Conservation (phyloP, 2,113 vertebrate genomes). For the Dasyornis broadbenti region DNA sequence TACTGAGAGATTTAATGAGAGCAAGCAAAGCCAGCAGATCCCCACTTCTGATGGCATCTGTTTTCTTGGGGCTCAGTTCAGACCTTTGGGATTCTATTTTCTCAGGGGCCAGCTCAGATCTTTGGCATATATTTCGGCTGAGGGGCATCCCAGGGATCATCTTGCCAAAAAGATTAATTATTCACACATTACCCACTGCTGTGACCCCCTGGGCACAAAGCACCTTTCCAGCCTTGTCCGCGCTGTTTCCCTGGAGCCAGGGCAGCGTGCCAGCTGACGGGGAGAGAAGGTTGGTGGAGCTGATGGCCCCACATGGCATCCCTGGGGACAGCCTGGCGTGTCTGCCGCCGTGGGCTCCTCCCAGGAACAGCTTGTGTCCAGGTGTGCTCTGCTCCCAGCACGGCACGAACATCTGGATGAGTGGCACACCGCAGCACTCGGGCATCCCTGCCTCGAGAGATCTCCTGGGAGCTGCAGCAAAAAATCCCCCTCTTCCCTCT, state of each 20-base stretch:
- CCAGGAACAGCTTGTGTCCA: slow-evolving; percentile 32
- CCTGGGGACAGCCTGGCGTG: neutral
- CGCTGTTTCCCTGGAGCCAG: neutral
- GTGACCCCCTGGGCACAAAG: neutral
- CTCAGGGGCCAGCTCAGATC: neutral
- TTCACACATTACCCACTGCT: neutral
- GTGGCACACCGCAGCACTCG: neutral
- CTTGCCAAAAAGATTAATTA: neutral
- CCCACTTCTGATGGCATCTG: neutral
- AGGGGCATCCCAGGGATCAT: neutral
- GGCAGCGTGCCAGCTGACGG: neutral
- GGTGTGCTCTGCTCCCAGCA: neutral
- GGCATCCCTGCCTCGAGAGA: neutral
- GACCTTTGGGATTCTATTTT: neutral
- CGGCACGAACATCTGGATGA: neutral
- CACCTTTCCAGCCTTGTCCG: neutral
- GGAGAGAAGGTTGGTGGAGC: neutral
- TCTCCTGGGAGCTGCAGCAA: neutral
- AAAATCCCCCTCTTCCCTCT: neutral
- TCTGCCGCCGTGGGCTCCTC: neutral
- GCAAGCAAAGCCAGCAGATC: neutral
- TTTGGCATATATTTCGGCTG: neutral
- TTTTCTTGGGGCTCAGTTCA: neutral
- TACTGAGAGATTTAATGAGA: neutral
- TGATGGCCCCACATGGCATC: neutral